A percentile compares a stretch with the other conserved stretches of the same genome.
Evolutionary conservation across 1,140 invertebrate genomes (phyloP).

Genomic region (Maniola jurtina): DNA sequence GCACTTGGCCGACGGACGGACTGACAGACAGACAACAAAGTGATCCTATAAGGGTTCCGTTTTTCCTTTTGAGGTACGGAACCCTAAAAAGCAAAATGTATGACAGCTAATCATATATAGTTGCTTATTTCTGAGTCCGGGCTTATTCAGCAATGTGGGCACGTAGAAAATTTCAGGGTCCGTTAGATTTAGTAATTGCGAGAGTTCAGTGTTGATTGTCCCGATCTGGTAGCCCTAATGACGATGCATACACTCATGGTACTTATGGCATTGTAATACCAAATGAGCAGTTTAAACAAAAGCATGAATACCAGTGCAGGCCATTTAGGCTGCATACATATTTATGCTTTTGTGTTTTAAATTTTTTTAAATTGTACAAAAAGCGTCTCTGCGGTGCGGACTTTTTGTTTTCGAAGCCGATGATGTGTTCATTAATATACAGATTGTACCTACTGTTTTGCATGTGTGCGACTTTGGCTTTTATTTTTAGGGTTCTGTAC

Average conservation of each 20-base stretch:
- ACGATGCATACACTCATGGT: conserved; percentile 15
- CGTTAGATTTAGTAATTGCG: background rate
- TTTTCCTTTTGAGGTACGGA: no score
- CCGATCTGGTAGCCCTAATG: background rate
- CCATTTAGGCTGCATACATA: conserved; percentile 30
- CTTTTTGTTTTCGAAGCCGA: conserved; percentile 10
- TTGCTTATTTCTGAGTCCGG: no score
- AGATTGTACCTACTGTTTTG: background rate
- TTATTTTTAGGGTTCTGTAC: no score
- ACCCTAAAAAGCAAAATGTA: no score
- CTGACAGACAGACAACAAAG: no score
- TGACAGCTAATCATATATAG: no score
- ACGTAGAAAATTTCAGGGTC: background rate
- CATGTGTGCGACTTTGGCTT: background rate
- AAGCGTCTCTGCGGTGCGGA: conserved; percentile 6
- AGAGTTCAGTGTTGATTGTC: background rate
- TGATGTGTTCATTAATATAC: conserved; percentile 4
- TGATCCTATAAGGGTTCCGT: no score
- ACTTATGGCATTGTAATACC: conserved; percentile 33
- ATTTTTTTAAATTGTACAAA: conserved; percentile 23
- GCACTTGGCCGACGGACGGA: no score
- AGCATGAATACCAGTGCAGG: conserved; percentile 30
- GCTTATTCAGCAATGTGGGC: no score
- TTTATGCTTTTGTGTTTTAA: conserved; percentile 29
- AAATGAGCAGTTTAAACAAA: conserved; percentile 33